phyloP scores from a whole-genome alignment of 2,113 vertebrate genomes.

The Anguilla japonica region DNA sequence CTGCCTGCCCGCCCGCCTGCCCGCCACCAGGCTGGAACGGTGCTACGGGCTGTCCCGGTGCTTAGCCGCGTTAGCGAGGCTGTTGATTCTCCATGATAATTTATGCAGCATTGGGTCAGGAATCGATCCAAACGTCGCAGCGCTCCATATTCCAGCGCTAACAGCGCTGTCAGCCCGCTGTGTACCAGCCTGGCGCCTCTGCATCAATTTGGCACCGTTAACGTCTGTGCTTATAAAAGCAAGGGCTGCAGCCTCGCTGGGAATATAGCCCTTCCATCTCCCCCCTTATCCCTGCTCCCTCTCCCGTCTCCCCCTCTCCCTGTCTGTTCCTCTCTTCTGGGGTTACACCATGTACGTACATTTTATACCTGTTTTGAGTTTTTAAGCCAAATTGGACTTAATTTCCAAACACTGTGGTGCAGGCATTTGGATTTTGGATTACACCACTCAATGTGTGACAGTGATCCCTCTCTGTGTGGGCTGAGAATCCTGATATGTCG shows the following conservation, averaged over 20 bases:
- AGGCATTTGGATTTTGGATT: not conserved
- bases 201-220: not conserved
- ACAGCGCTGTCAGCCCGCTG: not conserved
- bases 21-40: too few relatives aligned
- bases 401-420: not conserved
- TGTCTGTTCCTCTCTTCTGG: conserved; percentile 6
- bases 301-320: conserved; percentile 27
- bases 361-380: not conserved
- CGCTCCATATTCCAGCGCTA: not conserved
- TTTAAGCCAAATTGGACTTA: not conserved
- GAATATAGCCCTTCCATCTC: conserved; percentile 52
- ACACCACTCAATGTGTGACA: not conserved
- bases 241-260: conserved; percentile 55
- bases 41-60: not conserved
- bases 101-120: not conserved
- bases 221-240: conserved; percentile 46
- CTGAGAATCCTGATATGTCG: not conserved
- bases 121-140: not conserved
- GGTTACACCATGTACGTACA: not conserved
- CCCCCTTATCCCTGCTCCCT: conserved; percentile 21
- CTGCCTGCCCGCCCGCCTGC: too few relatives aligned
- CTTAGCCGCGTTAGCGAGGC: not conserved
- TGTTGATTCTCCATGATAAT: not conserved
- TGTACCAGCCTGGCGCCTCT: not conserved
- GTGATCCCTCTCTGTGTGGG: not conserved